These are phyloP conservation scores for Podargus strigoides DNA, from an alignment of 2,797 vertebrate species.

Conservation along the genomic window DNA sequence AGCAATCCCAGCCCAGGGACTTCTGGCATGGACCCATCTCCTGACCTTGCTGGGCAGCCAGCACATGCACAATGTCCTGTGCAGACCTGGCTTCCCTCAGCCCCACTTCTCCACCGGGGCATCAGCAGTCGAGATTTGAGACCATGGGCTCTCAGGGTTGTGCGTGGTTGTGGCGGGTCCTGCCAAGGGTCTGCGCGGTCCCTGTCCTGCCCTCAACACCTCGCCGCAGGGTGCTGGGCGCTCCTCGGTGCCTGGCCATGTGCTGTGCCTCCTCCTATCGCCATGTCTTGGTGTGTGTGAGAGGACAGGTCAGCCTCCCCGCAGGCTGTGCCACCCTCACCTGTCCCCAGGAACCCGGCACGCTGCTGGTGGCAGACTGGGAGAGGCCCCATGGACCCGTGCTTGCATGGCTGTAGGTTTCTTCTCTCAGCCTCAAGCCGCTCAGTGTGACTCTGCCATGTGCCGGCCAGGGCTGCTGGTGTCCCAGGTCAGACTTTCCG, in stretches of 20 bases:
- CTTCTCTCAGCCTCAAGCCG: background rate
- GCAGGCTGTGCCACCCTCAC: accelerated
- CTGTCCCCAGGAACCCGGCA: accelerated
- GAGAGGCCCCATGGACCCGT: accelerated
- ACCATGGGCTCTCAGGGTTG: accelerated
- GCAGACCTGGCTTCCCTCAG: too few species aligned
- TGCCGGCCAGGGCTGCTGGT: background rate
- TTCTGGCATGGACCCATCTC: background rate
- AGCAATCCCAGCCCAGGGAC: background rate
- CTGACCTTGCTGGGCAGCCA: accelerated
- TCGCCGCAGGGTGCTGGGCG: accelerated
- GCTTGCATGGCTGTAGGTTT: background rate
- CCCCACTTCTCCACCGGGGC: accelerated
- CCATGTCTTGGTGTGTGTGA: accelerated
- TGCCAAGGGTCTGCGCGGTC: background rate
- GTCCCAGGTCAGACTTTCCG: background rate
- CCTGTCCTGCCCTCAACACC: background rate
- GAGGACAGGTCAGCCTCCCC: background rate
- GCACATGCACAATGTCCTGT: background rate
- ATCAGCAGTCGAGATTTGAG: background rate
- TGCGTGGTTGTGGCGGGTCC: background rate
- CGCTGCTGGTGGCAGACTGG: background rate
- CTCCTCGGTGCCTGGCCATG: accelerated
- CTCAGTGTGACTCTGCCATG: background rate
- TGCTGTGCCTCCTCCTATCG: background rate